These are phyloP conservation scores for Cinara cedri DNA, from an alignment of 2,888 invertebrate species.

Conservation along the genomic window DNA sequence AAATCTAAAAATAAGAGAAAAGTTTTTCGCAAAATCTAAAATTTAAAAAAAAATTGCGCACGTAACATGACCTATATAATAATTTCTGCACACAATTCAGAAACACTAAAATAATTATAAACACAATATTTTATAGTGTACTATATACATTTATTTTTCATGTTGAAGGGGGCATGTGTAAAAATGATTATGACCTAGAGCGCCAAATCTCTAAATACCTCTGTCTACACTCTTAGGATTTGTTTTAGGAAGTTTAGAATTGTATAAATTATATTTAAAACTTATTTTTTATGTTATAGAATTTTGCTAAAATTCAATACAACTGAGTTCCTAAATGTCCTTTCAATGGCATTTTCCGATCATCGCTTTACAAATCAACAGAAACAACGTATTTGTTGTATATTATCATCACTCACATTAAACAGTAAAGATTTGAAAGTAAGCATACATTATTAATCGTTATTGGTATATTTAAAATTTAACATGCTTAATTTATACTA, in stretches of 20 bases:
- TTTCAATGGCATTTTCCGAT: conserved; percentile 84
- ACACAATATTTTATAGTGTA: too few relatives aligned
- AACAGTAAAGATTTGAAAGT: conserved; percentile 57
- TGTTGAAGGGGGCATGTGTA: too few relatives aligned
- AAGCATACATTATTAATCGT: not conserved
- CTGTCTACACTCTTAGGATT: too few relatives aligned
- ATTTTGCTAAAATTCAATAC: conserved; percentile 81
- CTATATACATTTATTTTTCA: too few relatives aligned
- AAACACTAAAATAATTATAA: too few relatives aligned
- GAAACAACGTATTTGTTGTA: conserved; percentile 78
- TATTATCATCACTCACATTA: conserved; percentile 66
- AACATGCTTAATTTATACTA: not conserved
- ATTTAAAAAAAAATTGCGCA: too few relatives aligned
- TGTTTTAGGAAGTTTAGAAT: not conserved
- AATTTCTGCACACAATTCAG: too few relatives aligned
- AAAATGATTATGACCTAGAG: too few relatives aligned
- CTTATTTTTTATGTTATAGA: conserved; percentile 62
- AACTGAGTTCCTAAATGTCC: conserved; percentile 82
- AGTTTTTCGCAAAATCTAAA: too few relatives aligned
- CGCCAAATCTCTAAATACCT: too few relatives aligned
- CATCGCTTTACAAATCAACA: conserved; percentile 77
- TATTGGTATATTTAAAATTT: not conserved
- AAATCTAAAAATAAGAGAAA: too few relatives aligned
- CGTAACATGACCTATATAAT: too few relatives aligned
- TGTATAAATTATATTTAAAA: not conserved